Conservation (phyloP, 64 coral and sea anemone species). For the Dendrophyllia cribrosa region DNA sequence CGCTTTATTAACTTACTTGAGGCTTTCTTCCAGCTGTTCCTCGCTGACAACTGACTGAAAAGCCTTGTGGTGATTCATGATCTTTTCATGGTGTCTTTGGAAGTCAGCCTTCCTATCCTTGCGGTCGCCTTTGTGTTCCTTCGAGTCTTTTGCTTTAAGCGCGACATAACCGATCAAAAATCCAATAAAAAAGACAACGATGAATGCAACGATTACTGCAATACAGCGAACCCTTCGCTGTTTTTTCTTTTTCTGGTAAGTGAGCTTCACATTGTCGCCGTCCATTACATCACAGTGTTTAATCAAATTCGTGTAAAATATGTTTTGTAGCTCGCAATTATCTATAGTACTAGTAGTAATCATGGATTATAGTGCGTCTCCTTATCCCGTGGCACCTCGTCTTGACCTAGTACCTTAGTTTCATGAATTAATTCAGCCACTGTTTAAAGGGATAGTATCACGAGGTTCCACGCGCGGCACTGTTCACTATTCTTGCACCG, state of each 20-base stretch:
- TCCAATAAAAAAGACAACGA: conserved; percentile 60
- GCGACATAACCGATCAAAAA: conserved; percentile 80
- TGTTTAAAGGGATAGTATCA: too few relatives aligned
- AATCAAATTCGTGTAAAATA: too few relatives aligned
- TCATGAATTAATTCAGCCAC: too few relatives aligned
- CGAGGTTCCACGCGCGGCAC: too few relatives aligned
- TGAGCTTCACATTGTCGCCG: neutral
- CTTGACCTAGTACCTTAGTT: too few relatives aligned
- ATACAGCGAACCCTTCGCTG: conserved; percentile 51
- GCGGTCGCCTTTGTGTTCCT: neutral
- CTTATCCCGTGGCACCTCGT: too few relatives aligned
- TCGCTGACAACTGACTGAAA: conserved; percentile 39
- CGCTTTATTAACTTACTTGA: conserved; percentile 41
- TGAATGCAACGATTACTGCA: conserved; percentile 25
- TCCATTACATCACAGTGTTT: neutral
- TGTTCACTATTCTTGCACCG: too few relatives aligned
- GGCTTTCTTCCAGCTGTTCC: conserved; percentile 37
- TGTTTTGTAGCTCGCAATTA: too few relatives aligned
- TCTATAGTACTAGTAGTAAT: too few relatives aligned
- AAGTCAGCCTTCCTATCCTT: neutral
- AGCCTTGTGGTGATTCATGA: neutral
- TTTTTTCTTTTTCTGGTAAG: conserved; percentile 59
- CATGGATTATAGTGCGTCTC: too few relatives aligned
- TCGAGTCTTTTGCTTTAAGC: neutral
- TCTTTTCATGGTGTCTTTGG: neutral